phyloP scores from a whole-genome alignment of 2,797 vertebrate genomes.

The Mormyrops attenuatus region DNA sequence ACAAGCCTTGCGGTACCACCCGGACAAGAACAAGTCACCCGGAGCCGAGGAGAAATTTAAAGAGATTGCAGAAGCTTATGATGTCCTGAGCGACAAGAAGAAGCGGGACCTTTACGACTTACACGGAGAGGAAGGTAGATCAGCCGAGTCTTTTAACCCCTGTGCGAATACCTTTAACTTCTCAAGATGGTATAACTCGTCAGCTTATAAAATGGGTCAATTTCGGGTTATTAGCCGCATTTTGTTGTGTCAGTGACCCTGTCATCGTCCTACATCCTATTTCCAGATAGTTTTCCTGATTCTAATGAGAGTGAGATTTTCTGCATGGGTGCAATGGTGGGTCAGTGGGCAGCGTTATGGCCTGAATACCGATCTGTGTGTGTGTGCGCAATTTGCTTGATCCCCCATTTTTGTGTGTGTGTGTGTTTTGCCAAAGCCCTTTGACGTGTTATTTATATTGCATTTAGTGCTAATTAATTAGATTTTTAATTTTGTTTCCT shows the following conservation, averaged over 20 bases:
- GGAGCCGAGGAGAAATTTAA: constrained; percentile 96
- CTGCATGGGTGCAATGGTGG: background rate
- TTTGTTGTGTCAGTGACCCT: background rate
- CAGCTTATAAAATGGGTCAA: background rate
- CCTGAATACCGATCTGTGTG: background rate
- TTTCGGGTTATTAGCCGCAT: background rate
- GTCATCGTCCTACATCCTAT: background rate
- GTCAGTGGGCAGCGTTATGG: background rate
- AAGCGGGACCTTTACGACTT: constrained; percentile 94
- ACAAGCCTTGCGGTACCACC: constrained; percentile 90
- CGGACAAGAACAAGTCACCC: constrained; percentile 93
- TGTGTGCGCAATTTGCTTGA: background rate
- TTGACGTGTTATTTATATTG: background rate
- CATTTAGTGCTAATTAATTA: background rate
- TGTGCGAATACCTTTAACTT: background rate
- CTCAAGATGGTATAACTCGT: background rate
- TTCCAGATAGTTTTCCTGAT: background rate
- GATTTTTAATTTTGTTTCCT: background rate
- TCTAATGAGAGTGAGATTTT: background rate
- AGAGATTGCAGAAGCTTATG: constrained; percentile 94
- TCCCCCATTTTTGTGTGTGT: background rate
- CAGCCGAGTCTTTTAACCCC: background rate
- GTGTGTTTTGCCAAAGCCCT: background rate
- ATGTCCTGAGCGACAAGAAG: constrained; percentile 91
- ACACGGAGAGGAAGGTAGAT: constrained; percentile 89